Evolutionary conservation across 2,888 invertebrate species (phyloP).

Genomic region (Cephus runcator): DNA sequence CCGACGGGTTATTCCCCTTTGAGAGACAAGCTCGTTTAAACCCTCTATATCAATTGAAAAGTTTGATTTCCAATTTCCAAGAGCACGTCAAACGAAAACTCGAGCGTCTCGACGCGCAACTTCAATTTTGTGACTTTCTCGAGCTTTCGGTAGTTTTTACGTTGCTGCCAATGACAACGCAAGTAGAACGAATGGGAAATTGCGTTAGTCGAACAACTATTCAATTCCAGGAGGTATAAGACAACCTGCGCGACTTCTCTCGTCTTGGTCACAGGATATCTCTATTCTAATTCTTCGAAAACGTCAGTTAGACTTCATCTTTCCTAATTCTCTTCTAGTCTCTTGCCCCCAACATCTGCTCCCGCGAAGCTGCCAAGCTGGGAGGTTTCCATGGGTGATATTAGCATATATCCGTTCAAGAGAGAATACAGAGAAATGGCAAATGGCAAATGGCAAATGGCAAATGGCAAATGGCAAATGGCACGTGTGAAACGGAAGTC

Average conservation of each 20-base stretch:
- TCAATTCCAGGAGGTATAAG: background rate
- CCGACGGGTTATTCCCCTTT: background rate
- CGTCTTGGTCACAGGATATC: background rate
- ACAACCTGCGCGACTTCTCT: background rate
- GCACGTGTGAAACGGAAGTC: conserved; percentile 27
- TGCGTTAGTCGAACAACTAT: background rate
- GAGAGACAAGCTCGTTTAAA: background rate
- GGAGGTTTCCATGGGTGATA: conserved; percentile 33
- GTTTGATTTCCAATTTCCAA: background rate
- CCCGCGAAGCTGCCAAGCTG: conserved; percentile 10
- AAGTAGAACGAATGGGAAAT: background rate
- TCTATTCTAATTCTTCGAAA: background rate
- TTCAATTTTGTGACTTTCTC: background rate
- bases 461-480: background rate
- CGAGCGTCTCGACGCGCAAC: background rate
- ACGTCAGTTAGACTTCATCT: background rate
- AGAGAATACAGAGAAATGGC: background rate
- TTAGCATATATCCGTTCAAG: conserved; percentile 45
- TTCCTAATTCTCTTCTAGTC: background rate
- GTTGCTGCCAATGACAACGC: background rate
- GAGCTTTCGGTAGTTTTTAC: background rate
- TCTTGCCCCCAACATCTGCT: background rate
- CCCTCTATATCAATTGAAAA: background rate
- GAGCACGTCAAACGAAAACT: background rate
- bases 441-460: background rate